Evolutionary conservation across 2,797 vertebrate genomes (phyloP).

Genomic region (Alosa sapidissima): DNA sequence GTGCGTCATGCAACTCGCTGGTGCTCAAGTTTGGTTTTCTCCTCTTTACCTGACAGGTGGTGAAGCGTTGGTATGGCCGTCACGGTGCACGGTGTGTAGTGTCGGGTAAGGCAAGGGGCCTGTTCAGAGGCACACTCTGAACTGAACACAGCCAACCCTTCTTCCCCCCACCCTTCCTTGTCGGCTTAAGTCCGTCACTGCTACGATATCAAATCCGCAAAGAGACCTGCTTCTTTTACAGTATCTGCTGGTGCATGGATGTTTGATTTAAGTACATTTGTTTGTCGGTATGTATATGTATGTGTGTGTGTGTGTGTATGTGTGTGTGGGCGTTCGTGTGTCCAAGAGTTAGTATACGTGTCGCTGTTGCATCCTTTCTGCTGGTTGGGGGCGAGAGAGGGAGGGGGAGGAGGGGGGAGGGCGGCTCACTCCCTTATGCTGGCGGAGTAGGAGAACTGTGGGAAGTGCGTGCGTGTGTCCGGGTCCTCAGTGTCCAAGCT

Average conservation of each 20-base stretch:
- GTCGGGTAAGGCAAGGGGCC: conserved; percentile 40
- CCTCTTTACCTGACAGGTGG: conserved; percentile 62
- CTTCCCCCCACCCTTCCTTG: not conserved
- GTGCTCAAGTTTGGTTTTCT: conserved; percentile 66
- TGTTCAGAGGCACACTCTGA: not conserved
- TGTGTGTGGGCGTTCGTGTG: conserved; percentile 57
- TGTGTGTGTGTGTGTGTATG: conserved; percentile 49
- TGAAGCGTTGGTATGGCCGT: conserved; percentile 63
- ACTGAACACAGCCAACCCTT: not conserved
- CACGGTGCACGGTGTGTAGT: conserved; percentile 43
- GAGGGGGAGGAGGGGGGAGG: conserved; percentile 38
- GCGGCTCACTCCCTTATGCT: conserved; percentile 85
- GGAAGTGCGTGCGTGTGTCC: conserved; percentile 89
- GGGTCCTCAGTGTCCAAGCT: conserved; percentile 83
- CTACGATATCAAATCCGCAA: not conserved
- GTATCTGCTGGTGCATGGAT: conserved; percentile 27
- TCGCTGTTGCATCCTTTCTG: conserved; percentile 59
- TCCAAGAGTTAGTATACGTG: conserved; percentile 56
- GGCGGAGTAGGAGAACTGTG: conserved; percentile 94
- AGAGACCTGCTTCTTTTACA: conserved; percentile 13
- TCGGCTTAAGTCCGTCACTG: not conserved
- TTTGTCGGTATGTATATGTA: conserved; percentile 67
- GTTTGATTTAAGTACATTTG: conserved; percentile 25
- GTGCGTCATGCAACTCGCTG: conserved; percentile 64
- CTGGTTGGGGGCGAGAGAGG: conserved; percentile 53